These are phyloP conservation scores for Zenarchopterus dispar DNA, from an alignment of 2,797 vertebrate genomes.

Conservation along the genomic window DNA sequence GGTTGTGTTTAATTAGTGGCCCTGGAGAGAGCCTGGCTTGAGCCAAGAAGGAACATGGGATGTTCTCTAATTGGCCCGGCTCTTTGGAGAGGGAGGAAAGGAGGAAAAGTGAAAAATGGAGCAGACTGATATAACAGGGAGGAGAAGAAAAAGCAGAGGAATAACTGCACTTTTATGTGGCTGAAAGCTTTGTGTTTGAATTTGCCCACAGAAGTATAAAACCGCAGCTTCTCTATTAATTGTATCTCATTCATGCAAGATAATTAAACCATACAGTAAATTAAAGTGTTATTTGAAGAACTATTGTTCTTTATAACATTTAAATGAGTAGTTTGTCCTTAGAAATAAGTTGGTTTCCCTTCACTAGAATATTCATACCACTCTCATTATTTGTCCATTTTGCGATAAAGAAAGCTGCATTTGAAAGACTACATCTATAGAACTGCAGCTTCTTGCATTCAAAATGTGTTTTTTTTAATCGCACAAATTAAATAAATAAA, in stretches of 20 bases:
- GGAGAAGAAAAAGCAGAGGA: slow-evolving; percentile 32
- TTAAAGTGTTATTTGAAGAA: not conserved
- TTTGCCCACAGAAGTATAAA: slow-evolving; percentile 21
- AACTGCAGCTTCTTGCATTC: too few species aligned
- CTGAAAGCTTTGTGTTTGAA: slow-evolving; percentile 5
- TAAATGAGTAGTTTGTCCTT: not conserved
- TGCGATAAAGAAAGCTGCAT: too few species aligned
- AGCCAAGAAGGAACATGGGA: slow-evolving; percentile 75
- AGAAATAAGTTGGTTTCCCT: too few species aligned
- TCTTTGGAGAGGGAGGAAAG: slow-evolving; percentile 50
- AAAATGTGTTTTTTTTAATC: too few species aligned
- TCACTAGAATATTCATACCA: too few species aligned
- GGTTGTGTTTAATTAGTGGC: slow-evolving; percentile 80
- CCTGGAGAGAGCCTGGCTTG: slow-evolving; percentile 77
- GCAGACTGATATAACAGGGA: slow-evolving; percentile 32
- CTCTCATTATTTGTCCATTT: too few species aligned
- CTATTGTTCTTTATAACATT: too few species aligned
- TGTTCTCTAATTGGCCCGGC: slow-evolving; percentile 82
- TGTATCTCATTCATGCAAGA: not conserved
- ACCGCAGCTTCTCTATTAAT: slow-evolving; percentile 12
- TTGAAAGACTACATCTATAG: too few species aligned
- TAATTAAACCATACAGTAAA: not conserved
- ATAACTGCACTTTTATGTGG: slow-evolving; percentile 51
- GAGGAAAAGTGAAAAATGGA: slow-evolving; percentile 24
- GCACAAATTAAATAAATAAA: too few species aligned